Evolutionary conservation across 2,888 invertebrate species (phyloP), one percentile per base, ranked within the genome.

Genomic region (Pachymerium ferrugineum): DNA sequence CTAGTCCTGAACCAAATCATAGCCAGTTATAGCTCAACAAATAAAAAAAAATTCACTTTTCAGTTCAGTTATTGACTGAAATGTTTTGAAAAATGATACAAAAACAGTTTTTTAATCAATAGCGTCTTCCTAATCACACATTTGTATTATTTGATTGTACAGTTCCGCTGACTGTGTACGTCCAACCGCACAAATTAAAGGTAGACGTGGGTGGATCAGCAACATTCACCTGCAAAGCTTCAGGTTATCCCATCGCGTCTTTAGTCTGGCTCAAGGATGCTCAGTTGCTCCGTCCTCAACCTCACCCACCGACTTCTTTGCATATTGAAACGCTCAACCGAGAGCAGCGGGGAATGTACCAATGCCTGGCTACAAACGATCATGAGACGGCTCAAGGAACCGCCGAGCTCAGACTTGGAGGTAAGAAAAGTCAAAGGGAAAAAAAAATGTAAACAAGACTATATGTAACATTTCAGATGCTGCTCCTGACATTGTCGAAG

Each of bases 311-410:
- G 12, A 10, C 33, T 16, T 25, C 29, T 16, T 22, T 71, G 22
- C 22, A 29, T 14, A 38, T 71, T 14, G 72, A 71, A 12, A 38
- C 35, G n/a, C 33, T 71, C 14, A 33, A 38, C 14, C 72, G 72
- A 1, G 42, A 35, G 22, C 38, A 71, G 10, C 12, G 29, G 14
- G 72, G 72, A 16, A 71, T 71, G 72, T 71, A 71, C 22, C 72
- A 71, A 35, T 71, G 72, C 42, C 12, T 71, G n/a, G 91, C 90
- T 6, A 89, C 89, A 79, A 93, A 92, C 80, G 89, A 90, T 77
- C 89, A 90, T 84, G 93, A 93, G 80, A 91, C 92, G 83, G 89
- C 90, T n/a, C 92, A 93, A 81, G 92, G 91, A 8, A 88, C 89
- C 0, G 89, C 91, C 1, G 92, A 94, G 81, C 86, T 92, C 70